phyloP scores from a whole-genome alignment of 2,888 invertebrate genomes.

The Phasia obesa region DNA sequence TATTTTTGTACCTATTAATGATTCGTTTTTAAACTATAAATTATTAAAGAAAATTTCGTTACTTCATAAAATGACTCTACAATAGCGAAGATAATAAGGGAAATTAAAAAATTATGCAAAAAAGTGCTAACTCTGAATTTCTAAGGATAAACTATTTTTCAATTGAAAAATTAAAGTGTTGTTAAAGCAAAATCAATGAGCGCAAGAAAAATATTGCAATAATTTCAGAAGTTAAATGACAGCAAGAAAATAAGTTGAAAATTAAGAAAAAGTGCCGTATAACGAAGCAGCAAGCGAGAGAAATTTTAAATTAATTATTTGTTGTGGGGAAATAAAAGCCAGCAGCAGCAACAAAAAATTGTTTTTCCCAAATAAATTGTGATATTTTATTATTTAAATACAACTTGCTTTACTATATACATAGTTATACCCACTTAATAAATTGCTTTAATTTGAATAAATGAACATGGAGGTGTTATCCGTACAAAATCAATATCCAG shows the following conservation, averaged over 20 bases:
- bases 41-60: conserved; percentile 48
- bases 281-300: conserved; percentile 46
- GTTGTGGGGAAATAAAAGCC: conserved; percentile 21
- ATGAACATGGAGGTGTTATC: conserved; percentile 91
- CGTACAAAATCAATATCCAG: conserved; percentile 89
- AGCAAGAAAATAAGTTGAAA: conserved; percentile 21
- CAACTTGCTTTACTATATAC: conserved; percentile 55
- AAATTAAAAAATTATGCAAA: conserved; percentile 30
- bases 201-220: conserved; percentile 42
- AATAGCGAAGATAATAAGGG: conserved; percentile 22
- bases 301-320: conserved; percentile 42
- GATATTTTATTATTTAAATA: conserved; percentile 64
- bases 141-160: conserved; percentile 22
- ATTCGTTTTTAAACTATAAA: conserved; percentile 46
- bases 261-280: conserved; percentile 63
- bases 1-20: conserved; percentile 48
- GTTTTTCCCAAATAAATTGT: conserved; percentile 64
- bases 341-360: conserved; percentile 45
- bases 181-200: conserved; percentile 52
- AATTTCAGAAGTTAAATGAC: conserved; percentile 48
- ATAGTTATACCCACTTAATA: conserved; percentile 20
- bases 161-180: conserved; percentile 43
- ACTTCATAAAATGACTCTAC: conserved; percentile 34
- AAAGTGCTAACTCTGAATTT: conserved; percentile 49
- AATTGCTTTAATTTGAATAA: conserved; percentile 69